Base-by-base conservation (phyloP, 2,113 vertebrate genomes). In the Hyperoodon ampullatus region DNA sequence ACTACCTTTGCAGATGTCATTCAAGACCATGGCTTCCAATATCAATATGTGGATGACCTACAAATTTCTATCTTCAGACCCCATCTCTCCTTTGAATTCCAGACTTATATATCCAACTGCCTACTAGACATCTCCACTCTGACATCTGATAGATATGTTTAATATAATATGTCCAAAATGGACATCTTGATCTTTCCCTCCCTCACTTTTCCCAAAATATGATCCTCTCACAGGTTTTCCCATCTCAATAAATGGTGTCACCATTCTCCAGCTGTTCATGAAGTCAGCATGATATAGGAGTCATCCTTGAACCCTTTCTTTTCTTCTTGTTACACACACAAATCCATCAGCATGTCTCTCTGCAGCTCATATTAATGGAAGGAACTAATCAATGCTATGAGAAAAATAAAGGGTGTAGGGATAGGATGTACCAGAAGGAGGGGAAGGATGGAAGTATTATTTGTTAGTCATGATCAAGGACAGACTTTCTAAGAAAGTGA, bases 161-260 rank as follows among this genome's bases (percentile, higher is more conserved):
- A 94, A 72, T 82, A 50, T 44, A 85, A 85, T 82, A 47, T 87
- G 83, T 75, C 18, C n/a, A 61, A 95, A 95, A 74, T 60, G 33
- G 91, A 91, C 88, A 95, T 61, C 53, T 13, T 55, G 21, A 53
- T 60, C n/a, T 5, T 61, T 44, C 26, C 10, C 28, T 47, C 18
- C 8, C 5, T 5, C 10, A n/a, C 42, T 53, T 24, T 8, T 63
- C 14, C 47, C 55, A 10, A 71, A 78, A 35, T 28, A 50, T 7
- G 30, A 28, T 50, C 55, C 35, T 93, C 26, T n/a, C 16, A 55
- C 26, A 55, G 58, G 6, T 16, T 21, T 81, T 28, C 35, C 70
- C 35, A n/a, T 39, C 44, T 93, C 19, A 28, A 8, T 21, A 12
- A 33, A 35, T 15, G 23, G 11, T n/a, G 33, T 42, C 44, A 23